These are phyloP conservation scores for Hipparchia sbordonii DNA, from an alignment of 2,888 invertebrate genomes.

Conservation along the genomic window DNA sequence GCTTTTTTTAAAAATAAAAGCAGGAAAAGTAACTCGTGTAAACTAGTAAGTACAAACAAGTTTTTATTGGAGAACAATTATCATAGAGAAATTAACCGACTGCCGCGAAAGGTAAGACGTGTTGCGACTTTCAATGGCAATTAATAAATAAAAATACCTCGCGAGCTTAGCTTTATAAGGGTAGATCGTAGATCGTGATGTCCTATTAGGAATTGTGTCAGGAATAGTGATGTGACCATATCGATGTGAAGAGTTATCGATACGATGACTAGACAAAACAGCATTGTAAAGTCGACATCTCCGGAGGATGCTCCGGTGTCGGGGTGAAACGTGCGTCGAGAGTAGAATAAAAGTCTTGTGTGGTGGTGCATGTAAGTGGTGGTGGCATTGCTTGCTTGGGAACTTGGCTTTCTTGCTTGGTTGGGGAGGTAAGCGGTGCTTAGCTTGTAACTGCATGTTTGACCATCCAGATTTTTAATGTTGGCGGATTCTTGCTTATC, in stretches of 20 bases:
- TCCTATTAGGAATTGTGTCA: conserved; percentile 38
- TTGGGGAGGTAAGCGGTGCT: too few relatives aligned
- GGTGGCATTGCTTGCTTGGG: too few relatives aligned
- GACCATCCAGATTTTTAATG: too few relatives aligned
- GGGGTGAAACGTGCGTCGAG: too few relatives aligned
- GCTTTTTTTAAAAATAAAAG: conserved; percentile 6
- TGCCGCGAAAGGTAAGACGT: conserved; percentile 29
- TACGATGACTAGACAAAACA: not conserved
- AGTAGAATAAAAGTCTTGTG: too few relatives aligned
- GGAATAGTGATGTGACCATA: conserved; percentile 33
- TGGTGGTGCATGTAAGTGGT: too few relatives aligned
- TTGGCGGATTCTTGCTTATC: too few relatives aligned
- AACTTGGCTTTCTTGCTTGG: too few relatives aligned
- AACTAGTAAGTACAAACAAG: conserved; percentile 15
- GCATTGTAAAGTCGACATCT: too few relatives aligned
- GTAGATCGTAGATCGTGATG: conserved; percentile 18
- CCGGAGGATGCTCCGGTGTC: too few relatives aligned
- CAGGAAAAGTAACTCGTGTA: conserved; percentile 26
- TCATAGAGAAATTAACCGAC: conserved; percentile 37
- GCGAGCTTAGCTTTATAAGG: conserved; percentile 43
- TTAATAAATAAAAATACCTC: conserved; percentile 50
- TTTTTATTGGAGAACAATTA: conserved; percentile 34
- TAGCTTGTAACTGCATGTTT: too few relatives aligned
- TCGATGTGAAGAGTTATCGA: conserved; percentile 12
- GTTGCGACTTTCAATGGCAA: conserved; percentile 49